phyloP scores from a whole-genome alignment of 2,888 invertebrate species.

The Electrophaes corylata region DNA sequence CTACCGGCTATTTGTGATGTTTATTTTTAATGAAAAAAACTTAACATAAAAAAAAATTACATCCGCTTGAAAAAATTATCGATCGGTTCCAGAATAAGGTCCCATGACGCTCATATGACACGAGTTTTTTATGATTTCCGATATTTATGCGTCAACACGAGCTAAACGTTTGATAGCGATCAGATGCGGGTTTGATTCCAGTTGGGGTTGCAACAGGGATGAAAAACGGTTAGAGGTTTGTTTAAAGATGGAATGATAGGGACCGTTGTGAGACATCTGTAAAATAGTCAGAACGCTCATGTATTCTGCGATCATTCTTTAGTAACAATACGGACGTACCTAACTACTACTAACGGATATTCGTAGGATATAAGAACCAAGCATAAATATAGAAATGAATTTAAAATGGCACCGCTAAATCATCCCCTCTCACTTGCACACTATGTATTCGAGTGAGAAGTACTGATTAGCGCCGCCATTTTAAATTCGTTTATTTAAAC shows the following conservation, averaged over 20 bases:
- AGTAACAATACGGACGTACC: no score
- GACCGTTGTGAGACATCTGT: slow-evolving; percentile 33
- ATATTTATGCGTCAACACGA: slow-evolving; percentile 75
- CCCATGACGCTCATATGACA: slow-evolving; percentile 34
- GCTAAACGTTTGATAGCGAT: slow-evolving; percentile 59
- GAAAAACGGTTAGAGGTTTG: slow-evolving; percentile 53
- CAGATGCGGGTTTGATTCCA: slow-evolving; percentile 73
- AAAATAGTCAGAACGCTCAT: background rate
- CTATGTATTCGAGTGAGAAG: no score
- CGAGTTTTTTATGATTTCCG: slow-evolving; percentile 50
- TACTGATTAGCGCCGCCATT: no score
- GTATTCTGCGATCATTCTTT: no score
- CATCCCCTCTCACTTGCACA: no score
- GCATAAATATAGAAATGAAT: no score
- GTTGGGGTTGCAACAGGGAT: slow-evolving; percentile 45
- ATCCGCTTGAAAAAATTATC: slow-evolving; percentile 12
- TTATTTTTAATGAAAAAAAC: background rate
- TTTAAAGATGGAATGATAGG: slow-evolving; percentile 28
- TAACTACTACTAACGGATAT: no score
- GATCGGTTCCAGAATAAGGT: slow-evolving; percentile 46
- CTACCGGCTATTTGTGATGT: background rate
- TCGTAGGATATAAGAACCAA: no score
- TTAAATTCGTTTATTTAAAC: no score
- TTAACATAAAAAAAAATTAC: no score
- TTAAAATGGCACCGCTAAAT: no score